Base-by-base conservation (phyloP, 1,140 invertebrate species). In the Heliconius himera region DNA sequence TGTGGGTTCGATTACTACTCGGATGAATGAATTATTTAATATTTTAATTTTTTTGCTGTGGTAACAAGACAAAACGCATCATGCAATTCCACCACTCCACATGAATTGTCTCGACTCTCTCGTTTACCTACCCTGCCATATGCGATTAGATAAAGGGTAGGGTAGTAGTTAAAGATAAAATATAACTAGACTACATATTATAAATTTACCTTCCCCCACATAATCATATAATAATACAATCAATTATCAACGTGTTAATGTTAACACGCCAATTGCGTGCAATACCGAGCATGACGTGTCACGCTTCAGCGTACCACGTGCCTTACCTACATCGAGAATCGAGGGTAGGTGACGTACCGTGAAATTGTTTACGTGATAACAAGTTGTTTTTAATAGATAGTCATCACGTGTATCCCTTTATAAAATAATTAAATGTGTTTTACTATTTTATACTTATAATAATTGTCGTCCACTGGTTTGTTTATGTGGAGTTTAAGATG, bases 251-350 rank as follows among this genome's bases (percentile, higher is more conserved):
- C 54, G 33, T 73, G 60, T 29, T 29, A 66, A 66, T 6, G 46
- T 82, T 84, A 77, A 78, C 76, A 82, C 75, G 83, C 72, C 60
- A 70, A 70, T 82, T 84, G 83, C 83, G 83, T 84, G 81, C 81
- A 82, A 84, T 82, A 84, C 80, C 78, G 79, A 82, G 73, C 81
- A 79, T 84, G 83, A 84, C 83, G 75, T 33, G 77, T 80, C 76
- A 84, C 80, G 80, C 73, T 76, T 71, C 75, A 73, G 54, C 77
- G 81, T 82, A 82, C 51, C 83, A 84, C 83, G 82, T 81, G 82
- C 74, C 5, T 9, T 83, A 83, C 75, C 29, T 72, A 71, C 22
- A 26, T 3, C 8, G 1, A n/a, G 51, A 18, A 5, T 54, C 51
- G 54, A 66, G 81, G 83, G 83, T 77, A 74, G 36, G 71, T 81